Conservation (phyloP, 2,888 invertebrate species). For the Pyralis farinalis region DNA sequence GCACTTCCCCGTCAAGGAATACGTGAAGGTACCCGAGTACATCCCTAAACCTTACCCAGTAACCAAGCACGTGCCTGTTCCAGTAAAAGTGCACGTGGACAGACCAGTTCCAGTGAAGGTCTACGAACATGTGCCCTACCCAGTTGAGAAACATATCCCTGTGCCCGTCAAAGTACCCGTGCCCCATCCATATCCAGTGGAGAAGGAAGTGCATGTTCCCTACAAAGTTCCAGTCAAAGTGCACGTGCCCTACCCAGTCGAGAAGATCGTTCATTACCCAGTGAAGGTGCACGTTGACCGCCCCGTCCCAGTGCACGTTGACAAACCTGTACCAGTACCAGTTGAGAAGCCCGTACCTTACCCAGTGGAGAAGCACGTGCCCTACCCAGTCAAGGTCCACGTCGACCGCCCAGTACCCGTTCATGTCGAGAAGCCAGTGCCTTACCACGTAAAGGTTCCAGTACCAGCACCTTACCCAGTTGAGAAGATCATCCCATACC, state of each 20-base stretch:
- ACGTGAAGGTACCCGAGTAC: constrained; percentile 84
- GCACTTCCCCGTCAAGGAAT: constrained; percentile 84
- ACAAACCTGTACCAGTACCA: constrained; percentile 85
- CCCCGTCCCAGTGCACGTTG: constrained; percentile 85
- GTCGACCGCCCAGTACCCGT: constrained; percentile 86
- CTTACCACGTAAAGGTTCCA: constrained; percentile 87
- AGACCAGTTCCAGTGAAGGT: constrained; percentile 84
- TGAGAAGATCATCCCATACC: constrained; percentile 83
- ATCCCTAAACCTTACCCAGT: constrained; percentile 86
- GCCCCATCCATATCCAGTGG: constrained; percentile 87
- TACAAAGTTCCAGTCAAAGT: constrained; percentile 86
- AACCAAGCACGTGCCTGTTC: constrained; percentile 83
- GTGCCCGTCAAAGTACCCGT: constrained; percentile 86
- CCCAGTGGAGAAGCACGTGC: constrained; percentile 86
- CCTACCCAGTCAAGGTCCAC: constrained; percentile 85
- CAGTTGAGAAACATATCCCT: constrained; percentile 85
- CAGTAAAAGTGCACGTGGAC: constrained; percentile 84
- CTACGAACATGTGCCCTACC: constrained; percentile 84
- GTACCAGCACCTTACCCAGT: constrained; percentile 87
- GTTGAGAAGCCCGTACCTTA: constrained; percentile 89
- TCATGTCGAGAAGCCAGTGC: constrained; percentile 89
- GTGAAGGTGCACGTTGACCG: constrained; percentile 86
- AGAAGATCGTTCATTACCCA: constrained; percentile 86
- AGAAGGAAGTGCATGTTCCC: constrained; percentile 84
- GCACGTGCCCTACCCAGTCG: constrained; percentile 87